Conservation (phyloP, 35 echinoderm and acorn worm species). For the Apostichopus californicus region DNA sequence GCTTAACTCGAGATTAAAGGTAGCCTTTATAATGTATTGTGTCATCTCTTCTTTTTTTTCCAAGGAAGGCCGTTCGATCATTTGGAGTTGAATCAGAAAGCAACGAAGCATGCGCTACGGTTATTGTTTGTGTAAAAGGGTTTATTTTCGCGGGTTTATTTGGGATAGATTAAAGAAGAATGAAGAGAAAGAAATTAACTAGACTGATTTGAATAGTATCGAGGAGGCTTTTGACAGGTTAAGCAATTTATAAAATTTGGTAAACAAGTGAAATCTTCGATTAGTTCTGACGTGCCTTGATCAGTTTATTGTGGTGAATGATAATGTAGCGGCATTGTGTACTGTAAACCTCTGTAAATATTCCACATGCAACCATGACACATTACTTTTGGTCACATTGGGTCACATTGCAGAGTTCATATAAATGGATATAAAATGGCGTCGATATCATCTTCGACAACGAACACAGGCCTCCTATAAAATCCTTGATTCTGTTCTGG, state of each 20-base stretch:
- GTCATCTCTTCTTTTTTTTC: background rate
- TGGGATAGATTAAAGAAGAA: background rate
- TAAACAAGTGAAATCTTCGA: conserved; percentile 32
- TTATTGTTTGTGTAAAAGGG: background rate
- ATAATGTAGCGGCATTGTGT: too few relatives aligned
- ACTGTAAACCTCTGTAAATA: too few relatives aligned
- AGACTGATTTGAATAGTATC: conserved; percentile 1
- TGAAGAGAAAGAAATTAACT: background rate
- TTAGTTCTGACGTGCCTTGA: background rate
- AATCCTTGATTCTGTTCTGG: too few relatives aligned
- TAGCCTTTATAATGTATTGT: background rate
- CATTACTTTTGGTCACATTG: too few relatives aligned
- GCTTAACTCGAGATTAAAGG: background rate
- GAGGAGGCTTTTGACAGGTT: conserved; percentile 7
- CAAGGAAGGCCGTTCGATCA: background rate
- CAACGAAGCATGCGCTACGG: background rate
- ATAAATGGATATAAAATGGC: too few relatives aligned
- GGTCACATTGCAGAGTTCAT: too few relatives aligned
- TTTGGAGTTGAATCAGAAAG: background rate
- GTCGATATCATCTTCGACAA: too few relatives aligned
- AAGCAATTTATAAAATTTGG: conserved; percentile 33
- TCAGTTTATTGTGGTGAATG: background rate
- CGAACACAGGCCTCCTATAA: too few relatives aligned
- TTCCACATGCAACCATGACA: too few relatives aligned
- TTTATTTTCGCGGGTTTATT: background rate